A percentile compares a stretch with the other conserved stretches of the same genome.
Evolutionary conservation across 2,113 vertebrate genomes (phyloP).

Genomic region (Myotis yumanensis): DNA sequence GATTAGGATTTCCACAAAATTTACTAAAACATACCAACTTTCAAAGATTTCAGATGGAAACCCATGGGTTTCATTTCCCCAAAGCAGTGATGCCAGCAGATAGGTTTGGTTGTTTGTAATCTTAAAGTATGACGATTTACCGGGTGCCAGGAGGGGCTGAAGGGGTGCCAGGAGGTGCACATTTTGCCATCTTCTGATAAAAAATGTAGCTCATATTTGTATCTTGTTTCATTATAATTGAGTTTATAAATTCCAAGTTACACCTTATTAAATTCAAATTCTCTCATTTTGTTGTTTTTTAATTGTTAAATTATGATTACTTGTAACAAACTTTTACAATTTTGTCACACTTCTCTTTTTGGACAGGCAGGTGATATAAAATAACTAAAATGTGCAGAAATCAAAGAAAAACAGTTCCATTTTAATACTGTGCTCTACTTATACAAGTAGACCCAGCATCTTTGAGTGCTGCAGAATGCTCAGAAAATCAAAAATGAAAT

Average conservation of each 20-base stretch:
- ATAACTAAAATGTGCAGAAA: neutral
- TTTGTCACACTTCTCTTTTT: neutral
- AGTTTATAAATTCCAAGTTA: neutral
- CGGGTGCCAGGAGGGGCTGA: rapidly evolving
- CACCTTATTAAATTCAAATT: neutral
- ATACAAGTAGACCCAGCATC: neutral
- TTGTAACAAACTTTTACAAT: neutral
- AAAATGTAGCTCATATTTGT: neutral
- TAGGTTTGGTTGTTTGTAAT: neutral
- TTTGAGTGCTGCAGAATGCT: neutral
- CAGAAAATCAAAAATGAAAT: neutral
- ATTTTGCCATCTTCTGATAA: neutral
- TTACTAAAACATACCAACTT: neutral
- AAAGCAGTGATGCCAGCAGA: neutral
- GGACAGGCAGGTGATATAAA: neutral
- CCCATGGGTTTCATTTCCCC: neutral
- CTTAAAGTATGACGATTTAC: neutral
- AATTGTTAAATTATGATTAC: neutral
- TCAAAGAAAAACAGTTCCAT: neutral
- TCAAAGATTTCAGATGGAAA: neutral
- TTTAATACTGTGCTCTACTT: neutral
- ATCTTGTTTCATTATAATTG: neutral
- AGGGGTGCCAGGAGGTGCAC: neutral
- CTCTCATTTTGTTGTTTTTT: neutral
- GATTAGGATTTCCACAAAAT: neutral